phyloP scores from a whole-genome alignment of 2,888 invertebrate genomes.

The Heteropelma amictum region DNA sequence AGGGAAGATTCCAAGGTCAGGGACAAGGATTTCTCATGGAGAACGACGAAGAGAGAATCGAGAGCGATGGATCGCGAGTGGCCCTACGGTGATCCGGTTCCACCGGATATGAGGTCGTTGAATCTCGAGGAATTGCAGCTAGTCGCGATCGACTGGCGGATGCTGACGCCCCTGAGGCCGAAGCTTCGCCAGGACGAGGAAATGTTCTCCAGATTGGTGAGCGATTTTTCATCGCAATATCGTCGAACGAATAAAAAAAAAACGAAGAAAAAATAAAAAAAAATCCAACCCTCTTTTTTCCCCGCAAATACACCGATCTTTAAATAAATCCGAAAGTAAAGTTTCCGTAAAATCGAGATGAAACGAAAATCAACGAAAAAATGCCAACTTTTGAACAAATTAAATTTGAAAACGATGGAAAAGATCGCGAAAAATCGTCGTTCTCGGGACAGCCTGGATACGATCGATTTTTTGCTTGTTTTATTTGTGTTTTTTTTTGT shows the following conservation, averaged over 20 bases:
- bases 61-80: constrained; percentile 82
- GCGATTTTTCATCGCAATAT: no score
- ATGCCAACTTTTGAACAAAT: neutral
- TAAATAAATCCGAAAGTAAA: no score
- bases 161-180: constrained; percentile 93
- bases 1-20: constrained; percentile 88
- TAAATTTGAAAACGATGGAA: neutral
- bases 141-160: constrained; percentile 94
- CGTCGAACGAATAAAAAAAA: no score
- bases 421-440: neutral
- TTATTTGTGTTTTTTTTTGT: neutral
- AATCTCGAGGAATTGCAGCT: constrained; percentile 88
- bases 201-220: constrained; percentile 84
- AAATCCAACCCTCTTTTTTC: no score
- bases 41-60: constrained; percentile 86
- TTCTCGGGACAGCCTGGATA: neutral
- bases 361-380: no score
- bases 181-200: constrained; percentile 91
- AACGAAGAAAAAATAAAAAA: neutral
- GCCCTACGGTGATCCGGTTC: constrained; percentile 88
- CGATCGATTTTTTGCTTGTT: neutral
- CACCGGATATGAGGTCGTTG: constrained; percentile 88
- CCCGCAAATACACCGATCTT: no score
- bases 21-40: constrained; percentile 87
- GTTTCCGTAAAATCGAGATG: no score